A percentile compares a stretch with the other conserved stretches of the same genome.
Conservation (phyloP, 1,140 invertebrate species). For the Heliothis subflexa region DNA sequence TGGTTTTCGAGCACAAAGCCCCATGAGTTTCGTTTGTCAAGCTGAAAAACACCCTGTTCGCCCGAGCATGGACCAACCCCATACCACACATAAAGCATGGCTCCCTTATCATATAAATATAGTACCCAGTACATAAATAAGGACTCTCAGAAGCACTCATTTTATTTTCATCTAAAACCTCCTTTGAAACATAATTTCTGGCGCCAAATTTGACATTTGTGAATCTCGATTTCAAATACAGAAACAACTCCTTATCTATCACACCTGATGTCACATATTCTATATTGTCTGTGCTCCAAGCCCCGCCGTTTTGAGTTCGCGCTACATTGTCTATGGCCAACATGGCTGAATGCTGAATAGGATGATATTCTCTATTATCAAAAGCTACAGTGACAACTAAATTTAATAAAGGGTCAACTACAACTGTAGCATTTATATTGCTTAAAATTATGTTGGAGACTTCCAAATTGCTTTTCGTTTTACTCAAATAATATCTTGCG, state of each 20-base stretch:
- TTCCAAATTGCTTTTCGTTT: conserved; percentile 39
- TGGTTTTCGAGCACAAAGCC: conserved; percentile 89
- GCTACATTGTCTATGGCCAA: conserved; percentile 95
- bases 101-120: conserved; percentile 93
- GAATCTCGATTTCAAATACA: conserved; percentile 68
- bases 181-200: conserved; percentile 61
- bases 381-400: conserved; percentile 89
- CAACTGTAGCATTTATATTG: conserved; percentile 86
- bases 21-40: conserved; percentile 87
- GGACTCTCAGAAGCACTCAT: conserved; percentile 81
- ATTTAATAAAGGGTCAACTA: conserved; percentile 89
- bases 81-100: conserved; percentile 98
- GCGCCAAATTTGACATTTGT: conserved; percentile 65
- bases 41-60: conserved; percentile 93
- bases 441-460: conserved; percentile 54
- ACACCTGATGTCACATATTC: conserved; percentile 47
- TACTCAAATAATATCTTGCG: conserved; percentile 72
- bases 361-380: conserved; percentile 88
- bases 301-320: conserved; percentile 92
- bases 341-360: conserved; percentile 95
- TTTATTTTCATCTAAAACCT: conserved; percentile 41
- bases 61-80: conserved; percentile 96
- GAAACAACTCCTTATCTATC: conserved; percentile 59
- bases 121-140: conserved; percentile 96
- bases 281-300: conserved; percentile 84